Conservation (phyloP, 2,113 vertebrate species). For the Suncus etruscus region DNA sequence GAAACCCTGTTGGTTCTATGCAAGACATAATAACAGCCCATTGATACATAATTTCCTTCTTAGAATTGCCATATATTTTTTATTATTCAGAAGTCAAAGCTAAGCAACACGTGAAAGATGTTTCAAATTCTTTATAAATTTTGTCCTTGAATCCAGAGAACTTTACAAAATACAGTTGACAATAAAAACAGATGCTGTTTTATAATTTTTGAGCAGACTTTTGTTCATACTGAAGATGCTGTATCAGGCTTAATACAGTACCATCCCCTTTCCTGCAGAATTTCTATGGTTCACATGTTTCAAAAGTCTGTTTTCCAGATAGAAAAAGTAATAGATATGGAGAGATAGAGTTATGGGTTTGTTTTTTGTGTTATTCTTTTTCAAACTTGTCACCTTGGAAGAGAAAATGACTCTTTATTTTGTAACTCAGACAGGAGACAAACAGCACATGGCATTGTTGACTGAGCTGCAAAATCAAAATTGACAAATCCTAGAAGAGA, state of each 20-base stretch:
- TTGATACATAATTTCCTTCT: background rate
- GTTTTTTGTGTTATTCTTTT: conserved; percentile 70
- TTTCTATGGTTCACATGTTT: conserved; percentile 42
- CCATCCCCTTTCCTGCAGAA: background rate
- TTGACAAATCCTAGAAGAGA: conserved; percentile 84
- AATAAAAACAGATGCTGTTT: background rate
- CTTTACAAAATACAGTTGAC: too few species aligned
- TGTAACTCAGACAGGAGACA: conserved; percentile 82
- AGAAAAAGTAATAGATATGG: conserved; percentile 46
- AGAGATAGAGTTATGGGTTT: conserved; percentile 59
- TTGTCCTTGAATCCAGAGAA: background rate
- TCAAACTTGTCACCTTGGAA: conserved; percentile 79
- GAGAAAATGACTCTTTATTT: conserved; percentile 85
- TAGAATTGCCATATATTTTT: background rate
- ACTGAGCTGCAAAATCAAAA: conserved; percentile 86
- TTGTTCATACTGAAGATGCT: background rate
- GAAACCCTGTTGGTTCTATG: too few species aligned
- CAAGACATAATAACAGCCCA: background rate
- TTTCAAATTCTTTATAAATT: background rate
- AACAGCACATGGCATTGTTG: conserved; percentile 80
- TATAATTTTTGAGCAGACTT: background rate
- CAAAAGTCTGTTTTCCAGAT: conserved; percentile 59
- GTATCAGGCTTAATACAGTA: background rate
- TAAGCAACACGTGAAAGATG: background rate
- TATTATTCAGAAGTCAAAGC: background rate